Evolutionary conservation across 2,797 vertebrate genomes (phyloP).

Genomic region (Anguilla megastoma): DNA sequence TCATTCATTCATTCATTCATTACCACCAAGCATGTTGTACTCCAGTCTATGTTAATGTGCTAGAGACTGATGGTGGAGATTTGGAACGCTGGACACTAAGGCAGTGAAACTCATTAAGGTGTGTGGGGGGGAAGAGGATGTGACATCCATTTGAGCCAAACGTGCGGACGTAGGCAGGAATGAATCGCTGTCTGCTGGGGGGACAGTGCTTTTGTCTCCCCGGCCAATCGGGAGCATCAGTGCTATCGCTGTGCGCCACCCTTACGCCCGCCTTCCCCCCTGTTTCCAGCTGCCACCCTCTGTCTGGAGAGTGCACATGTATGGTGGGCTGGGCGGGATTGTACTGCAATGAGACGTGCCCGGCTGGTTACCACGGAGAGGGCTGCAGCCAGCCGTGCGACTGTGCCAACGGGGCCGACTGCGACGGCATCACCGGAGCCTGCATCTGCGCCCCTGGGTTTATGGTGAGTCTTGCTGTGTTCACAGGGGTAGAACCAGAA

Average conservation of each 20-base stretch:
- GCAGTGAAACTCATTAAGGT: conserved; percentile 67
- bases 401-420: conserved; percentile 92
- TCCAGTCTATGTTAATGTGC: conserved; percentile 76
- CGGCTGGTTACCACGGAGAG: conserved; percentile 83
- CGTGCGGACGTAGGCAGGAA: conserved; percentile 54
- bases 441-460: conserved; percentile 91
- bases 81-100: conserved; percentile 50
- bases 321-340: conserved; percentile 89
- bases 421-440: conserved; percentile 84
- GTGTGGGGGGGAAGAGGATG: conserved; percentile 66
- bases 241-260: not conserved
- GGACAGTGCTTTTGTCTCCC: not conserved
- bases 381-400: conserved; percentile 82
- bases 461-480: conserved; percentile 73
- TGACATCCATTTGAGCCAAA: conserved; percentile 61
- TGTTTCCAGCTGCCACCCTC: conserved; percentile 86
- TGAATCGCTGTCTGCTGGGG: conserved; percentile 49
- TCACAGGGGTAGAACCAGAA: not conserved
- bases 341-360: conserved; percentile 94
- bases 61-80: conserved; percentile 46
- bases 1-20: conserved; percentile 72
- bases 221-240: not conserved
- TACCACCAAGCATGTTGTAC: conserved; percentile 71
- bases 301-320: conserved; percentile 94
- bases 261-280: conserved; percentile 39